phyloP scores from a whole-genome alignment of 2,888 invertebrate species.

The Agonopterix heracliana region DNA sequence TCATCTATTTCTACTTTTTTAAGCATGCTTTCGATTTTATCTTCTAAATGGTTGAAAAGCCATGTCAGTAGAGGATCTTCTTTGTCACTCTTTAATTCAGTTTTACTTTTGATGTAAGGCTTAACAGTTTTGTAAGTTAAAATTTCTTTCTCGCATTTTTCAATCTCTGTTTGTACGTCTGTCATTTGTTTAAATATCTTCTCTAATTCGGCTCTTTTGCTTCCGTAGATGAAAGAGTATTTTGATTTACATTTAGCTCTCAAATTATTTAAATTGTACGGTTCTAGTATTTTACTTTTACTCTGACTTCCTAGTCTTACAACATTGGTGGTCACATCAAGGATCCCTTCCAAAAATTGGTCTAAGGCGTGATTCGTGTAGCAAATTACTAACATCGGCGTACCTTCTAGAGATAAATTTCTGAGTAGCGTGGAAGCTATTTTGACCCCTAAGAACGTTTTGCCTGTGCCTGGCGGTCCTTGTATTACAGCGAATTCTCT shows the following conservation, averaged over 20 bases:
- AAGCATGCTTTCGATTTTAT: constrained; percentile 13
- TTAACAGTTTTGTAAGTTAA: constrained; percentile 44
- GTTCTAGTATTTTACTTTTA: constrained; percentile 72
- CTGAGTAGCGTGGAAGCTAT: constrained; percentile 80
- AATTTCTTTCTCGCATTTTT: constrained; percentile 56
- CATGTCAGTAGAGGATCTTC: constrained; percentile 53
- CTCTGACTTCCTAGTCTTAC: constrained; percentile 83
- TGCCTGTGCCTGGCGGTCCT: constrained; percentile 93
- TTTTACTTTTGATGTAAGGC: constrained; percentile 29
- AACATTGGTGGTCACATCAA: constrained; percentile 74
- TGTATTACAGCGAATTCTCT: constrained; percentile 86
- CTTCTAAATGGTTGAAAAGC: constrained; percentile 46
- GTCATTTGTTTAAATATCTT: constrained; percentile 49
- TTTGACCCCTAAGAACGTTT: constrained; percentile 87
- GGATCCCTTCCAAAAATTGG: constrained; percentile 86
- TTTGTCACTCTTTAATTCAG: constrained; percentile 33
- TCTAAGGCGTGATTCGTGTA: constrained; percentile 92
- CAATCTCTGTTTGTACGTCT: constrained; percentile 52
- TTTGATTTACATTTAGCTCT: constrained; percentile 50
- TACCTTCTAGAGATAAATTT: constrained; percentile 74
- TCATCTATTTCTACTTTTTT: constrained; percentile 23
- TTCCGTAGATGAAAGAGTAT: constrained; percentile 48
- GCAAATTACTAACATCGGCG: constrained; percentile 85
- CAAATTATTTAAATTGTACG: constrained; percentile 66
- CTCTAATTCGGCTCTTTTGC: constrained; percentile 46